Conservation (phyloP, 2,113 vertebrate species). For the Oxyura jamaicensis region DNA sequence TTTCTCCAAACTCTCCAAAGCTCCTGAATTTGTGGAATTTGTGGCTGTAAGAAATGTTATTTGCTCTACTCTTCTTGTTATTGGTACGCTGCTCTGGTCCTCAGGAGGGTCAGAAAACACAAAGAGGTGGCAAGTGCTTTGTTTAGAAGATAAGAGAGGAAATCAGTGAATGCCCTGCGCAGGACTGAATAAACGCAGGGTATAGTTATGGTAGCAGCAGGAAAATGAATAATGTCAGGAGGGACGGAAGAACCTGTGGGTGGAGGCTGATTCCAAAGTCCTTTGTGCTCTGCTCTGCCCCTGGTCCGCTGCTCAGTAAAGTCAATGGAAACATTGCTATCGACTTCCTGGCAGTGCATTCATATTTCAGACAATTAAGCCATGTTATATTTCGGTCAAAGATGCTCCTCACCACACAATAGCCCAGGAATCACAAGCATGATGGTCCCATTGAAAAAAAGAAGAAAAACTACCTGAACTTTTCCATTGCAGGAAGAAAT, state of each 20-base stretch:
- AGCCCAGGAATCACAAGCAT: not conserved
- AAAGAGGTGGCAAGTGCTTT: conserved; percentile 36
- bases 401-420: not conserved
- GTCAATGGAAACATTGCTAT: not conserved
- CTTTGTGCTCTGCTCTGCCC: not conserved
- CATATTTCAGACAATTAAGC: not conserved
- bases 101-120: conserved; percentile 44
- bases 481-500: not conserved
- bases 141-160: conserved; percentile 25
- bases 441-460: not conserved
- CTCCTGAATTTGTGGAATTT: not conserved
- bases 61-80: not conserved
- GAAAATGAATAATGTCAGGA: not conserved
- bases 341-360: not conserved
- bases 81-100: not conserved
- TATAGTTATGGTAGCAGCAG: not conserved
- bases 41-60: not conserved
- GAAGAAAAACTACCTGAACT: not conserved
- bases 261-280: not conserved
- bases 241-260: not conserved
- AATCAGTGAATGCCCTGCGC: not conserved
- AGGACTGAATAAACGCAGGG: not conserved
- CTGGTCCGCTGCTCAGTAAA: not conserved
- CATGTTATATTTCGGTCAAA: not conserved
- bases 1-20: not conserved